phyloP scores from a whole-genome alignment of 2,113 vertebrate species.

The Tor tambroides region DNA sequence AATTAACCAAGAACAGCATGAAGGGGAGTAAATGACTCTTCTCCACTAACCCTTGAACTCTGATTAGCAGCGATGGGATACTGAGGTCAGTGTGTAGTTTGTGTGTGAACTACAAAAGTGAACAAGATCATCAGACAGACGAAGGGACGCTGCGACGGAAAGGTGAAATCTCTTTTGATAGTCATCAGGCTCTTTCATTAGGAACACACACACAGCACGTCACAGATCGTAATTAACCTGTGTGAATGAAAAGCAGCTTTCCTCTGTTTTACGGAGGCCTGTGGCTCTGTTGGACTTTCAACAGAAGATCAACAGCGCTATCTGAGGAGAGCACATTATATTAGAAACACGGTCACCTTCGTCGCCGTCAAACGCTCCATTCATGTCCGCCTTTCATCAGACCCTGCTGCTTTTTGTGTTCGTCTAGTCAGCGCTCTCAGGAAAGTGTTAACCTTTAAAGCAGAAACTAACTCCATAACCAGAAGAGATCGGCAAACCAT shows the following conservation, averaged over 20 bases:
- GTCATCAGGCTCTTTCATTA: slow-evolving; percentile 51
- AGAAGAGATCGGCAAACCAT: background rate
- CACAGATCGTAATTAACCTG: slow-evolving; percentile 71
- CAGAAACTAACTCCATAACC: no score
- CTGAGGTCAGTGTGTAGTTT: background rate
- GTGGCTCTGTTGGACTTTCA: slow-evolving; percentile 60
- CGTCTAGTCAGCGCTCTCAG: no score
- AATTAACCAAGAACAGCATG: background rate
- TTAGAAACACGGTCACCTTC: slow-evolving; percentile 26
- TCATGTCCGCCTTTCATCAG: background rate
- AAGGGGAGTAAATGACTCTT: background rate
- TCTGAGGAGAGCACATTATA: slow-evolving; percentile 58
- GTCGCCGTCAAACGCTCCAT: background rate
- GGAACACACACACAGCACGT: slow-evolving; percentile 63
- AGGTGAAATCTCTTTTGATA: slow-evolving; percentile 70
- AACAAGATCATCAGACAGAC: slow-evolving; percentile 53
- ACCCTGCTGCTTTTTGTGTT: background rate
- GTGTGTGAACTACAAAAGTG: slow-evolving; percentile 6
- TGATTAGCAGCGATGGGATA: background rate
- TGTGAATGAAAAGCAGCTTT: no score
- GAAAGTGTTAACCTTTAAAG: no score
- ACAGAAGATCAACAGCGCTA: slow-evolving; percentile 59
- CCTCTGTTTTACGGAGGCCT: slow-evolving; percentile 20
- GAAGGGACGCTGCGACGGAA: slow-evolving; percentile 56
- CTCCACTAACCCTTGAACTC: background rate